A percentile compares a stretch with the other conserved stretches of the same genome.
These are phyloP conservation scores for Sebastes matsubarae DNA, from an alignment of 2,797 vertebrate species.

Conservation along the genomic window DNA sequence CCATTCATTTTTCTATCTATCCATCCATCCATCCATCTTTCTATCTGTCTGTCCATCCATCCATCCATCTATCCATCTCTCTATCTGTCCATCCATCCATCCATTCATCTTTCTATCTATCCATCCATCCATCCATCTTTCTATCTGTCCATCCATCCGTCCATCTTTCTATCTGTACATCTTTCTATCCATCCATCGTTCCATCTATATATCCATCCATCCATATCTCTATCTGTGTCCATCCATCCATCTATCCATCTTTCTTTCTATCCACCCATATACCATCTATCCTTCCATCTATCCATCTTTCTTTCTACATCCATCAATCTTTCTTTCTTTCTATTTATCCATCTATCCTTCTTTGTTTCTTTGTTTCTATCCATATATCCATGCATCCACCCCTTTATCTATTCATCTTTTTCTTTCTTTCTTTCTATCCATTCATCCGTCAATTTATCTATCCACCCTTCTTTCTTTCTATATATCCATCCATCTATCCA, in stretches of 20 bases:
- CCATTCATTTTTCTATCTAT: not conserved
- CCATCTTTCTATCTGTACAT: too few species aligned
- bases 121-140: not conserved
- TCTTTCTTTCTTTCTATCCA: not conserved
- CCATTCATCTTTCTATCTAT: not conserved
- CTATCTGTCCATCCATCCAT: not conserved
- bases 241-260: not conserved
- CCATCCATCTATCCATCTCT: not conserved
- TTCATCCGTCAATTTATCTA: conserved; percentile 4
- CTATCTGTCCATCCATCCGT: not conserved
- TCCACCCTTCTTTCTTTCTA: not conserved
- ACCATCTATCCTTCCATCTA: not conserved
- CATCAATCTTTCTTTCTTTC: not conserved
- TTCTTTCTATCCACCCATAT: not conserved
- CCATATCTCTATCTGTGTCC: too few species aligned
- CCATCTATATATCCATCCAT: not conserved
- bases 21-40: conserved; percentile 2
- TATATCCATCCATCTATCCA: not conserved
- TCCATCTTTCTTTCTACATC: not conserved
- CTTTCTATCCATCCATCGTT: not conserved
- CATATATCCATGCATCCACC: not conserved
- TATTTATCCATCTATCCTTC: conserved; percentile 10
- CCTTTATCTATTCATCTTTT: not conserved
- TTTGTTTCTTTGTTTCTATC: not conserved
- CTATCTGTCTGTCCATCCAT: not conserved